Base-by-base conservation (phyloP, 2,888 invertebrate species). In the Drosophila infuscata region DNA sequence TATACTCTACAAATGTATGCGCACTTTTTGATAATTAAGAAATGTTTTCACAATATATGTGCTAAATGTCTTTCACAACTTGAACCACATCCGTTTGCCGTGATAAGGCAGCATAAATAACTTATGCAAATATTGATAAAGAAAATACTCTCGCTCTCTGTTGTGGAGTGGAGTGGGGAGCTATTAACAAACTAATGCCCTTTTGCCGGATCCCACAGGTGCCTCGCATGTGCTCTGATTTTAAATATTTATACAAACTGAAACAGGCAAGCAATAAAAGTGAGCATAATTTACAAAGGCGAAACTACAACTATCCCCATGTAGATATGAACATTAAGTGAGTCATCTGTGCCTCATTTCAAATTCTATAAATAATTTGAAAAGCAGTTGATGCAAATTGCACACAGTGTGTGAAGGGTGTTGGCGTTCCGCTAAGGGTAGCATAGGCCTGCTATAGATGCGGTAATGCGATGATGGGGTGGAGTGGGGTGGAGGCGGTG, bases 331-430 rank as follows among this genome's bases (percentile, higher is more conserved):
- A 20, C 38, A 25, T 48, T 59, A 62, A 48, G 41, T 57, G 72
- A 71, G 61, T 65, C 82, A 81, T 63, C 61, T 74, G 71, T 35
- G 79, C 66, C 75, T 82, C 72, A 91, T 89, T 87, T 79, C n/a
- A 87, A 90, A 85, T 85, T 85, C 85, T 90, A 85, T 85, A 87
- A 85, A 85, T 85, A 85, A 90, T 87, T 85, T 83, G 63, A 71
- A 89, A 89, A 89, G 88, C 82, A 61, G 89, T 90, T 89, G 73
- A 81, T 80, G 77, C 72, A 68, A 69, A 82, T 68, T 54, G 86
- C 76, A 63, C 82, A 59, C 59, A 35, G 51, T 41, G 29, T 46
- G 46, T 25, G 15, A 60, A 35, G 29, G 25, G 46, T 51, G 30
- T 51, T 51, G 6, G 29, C 30, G n/a, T 6, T 51, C n/a, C 3